A percentile compares a stretch with the other conserved stretches of the same genome.
phyloP scores from a whole-genome alignment of 2,888 invertebrate genomes.

The Heliconius charithonia region DNA sequence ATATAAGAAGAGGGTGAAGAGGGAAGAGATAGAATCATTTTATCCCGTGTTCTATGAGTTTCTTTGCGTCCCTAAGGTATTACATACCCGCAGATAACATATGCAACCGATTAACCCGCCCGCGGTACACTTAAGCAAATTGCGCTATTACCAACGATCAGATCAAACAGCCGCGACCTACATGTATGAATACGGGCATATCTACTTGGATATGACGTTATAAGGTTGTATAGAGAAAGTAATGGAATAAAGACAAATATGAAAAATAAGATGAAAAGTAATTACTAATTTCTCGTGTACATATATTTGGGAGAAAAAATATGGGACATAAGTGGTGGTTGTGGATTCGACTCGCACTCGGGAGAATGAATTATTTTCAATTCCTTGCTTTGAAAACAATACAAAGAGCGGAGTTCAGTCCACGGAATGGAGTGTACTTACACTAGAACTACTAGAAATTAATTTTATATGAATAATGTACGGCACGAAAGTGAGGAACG shows the following conservation, averaged over 20 bases:
- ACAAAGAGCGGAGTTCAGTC: neutral
- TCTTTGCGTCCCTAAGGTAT: slow-evolving; percentile 16
- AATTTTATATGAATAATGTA: no score
- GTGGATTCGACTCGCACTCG: neutral
- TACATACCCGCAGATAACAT: slow-evolving; percentile 20
- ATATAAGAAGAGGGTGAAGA: no score
- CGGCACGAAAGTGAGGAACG: no score
- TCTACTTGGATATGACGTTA: neutral
- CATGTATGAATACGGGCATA: neutral
- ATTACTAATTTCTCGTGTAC: neutral
- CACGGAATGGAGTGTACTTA: no score
- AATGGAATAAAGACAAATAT: neutral
- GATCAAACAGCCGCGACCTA: slow-evolving; percentile 18
- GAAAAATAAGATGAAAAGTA: neutral
- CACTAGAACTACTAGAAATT: no score
- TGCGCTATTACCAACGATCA: slow-evolving; percentile 46
- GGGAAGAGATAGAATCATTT: neutral
- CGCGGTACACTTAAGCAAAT: slow-evolving; percentile 46
- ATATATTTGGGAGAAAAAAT: no score
- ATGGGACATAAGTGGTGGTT: neutral
- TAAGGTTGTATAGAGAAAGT: neutral
- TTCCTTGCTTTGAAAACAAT: neutral
- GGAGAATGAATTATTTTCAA: neutral
- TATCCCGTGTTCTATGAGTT: neutral
- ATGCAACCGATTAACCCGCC: slow-evolving; percentile 45